Evolutionary conservation across 2,797 vertebrate genomes (phyloP), one percentile per base, ranked within the genome.

Genomic region (Zalophus californianus): DNA sequence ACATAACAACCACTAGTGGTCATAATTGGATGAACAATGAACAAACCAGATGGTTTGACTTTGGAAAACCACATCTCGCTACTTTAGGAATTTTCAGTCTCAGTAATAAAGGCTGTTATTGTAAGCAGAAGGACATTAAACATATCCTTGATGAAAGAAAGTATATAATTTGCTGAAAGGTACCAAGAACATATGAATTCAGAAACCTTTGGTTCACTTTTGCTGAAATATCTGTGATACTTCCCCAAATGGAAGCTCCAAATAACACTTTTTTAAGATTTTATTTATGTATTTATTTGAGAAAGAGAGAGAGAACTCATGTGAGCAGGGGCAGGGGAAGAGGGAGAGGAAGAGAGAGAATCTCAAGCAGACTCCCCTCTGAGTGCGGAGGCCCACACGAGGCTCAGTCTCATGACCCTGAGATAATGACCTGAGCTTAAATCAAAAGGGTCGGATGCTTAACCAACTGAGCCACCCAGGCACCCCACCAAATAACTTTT

Each of bases 131-230:
- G 41, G 79, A 70, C 29, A 54, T 58, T 87, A 64, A 80, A 27
- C 41, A 66, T 77, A 66, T 62, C 25, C 44, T 84, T 80, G 52
- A 52, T 87, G 62, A 80, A 50, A 94, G 41, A 60, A 93, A 91
- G 27, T 72, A 68, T 72, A 13, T 77, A 87, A 92, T 92, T 92
- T 94, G 7, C 77, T 75, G 20, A 91, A 11, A 20, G 1, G 3
- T 62, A 64, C n/a, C 20, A 64, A 73, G 32, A 38, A 29, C 66
- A n/a, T 87, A 78, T 54, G 27, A 87, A 79, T 79, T 94, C 60
- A 94, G 75, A 90, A 93, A 93, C 20, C 23, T 77, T 79, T 84
- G 73, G 14, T 56, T 91, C 64, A 90, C 72, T 83, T 85, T 90
- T 87, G 38, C 38, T 97, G 50, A 93, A 83, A 84, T 70, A 7